Conservation (phyloP, 2,888 invertebrate species). For the Venusia cambrica region DNA sequence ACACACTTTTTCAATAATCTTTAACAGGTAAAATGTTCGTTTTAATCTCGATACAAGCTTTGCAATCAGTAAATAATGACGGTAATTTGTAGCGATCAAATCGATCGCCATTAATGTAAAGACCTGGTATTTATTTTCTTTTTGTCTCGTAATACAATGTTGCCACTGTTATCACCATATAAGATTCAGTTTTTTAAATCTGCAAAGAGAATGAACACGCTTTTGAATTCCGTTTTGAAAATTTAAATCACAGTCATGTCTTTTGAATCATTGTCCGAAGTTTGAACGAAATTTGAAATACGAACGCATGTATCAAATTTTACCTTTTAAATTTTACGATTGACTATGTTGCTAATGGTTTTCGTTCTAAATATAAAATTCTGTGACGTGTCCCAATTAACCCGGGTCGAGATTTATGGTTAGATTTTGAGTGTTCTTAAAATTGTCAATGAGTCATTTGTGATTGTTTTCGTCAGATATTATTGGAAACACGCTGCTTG, state of each 20-base stretch:
- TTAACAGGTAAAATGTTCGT: constrained; percentile 14
- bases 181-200: constrained; percentile 14
- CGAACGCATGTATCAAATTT: too few species aligned
- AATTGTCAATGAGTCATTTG: constrained; percentile 10
- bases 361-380: constrained; percentile 14
- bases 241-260: too few species aligned
- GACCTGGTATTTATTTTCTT: constrained; percentile 13
- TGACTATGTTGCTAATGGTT: constrained; percentile 24
- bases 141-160: constrained; percentile 17
- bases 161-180: constrained; percentile 15
- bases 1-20: constrained; percentile 7
- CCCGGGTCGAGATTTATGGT: constrained; percentile 7
- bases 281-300: too few species aligned
- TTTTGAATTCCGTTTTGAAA: too few species aligned
- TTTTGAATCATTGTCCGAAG: too few species aligned
- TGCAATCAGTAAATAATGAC: constrained; percentile 26
- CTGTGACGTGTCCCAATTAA: constrained; percentile 9
- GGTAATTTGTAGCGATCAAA: constrained; percentile 28
- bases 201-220: constrained; percentile 14
- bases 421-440: constrained; percentile 3
- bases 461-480: constrained; percentile 4
- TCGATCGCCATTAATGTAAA: constrained; percentile 18
- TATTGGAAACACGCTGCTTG: constrained; percentile 7
- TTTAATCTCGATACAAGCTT: constrained; percentile 16
- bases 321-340: constrained; percentile 18